Conservation (phyloP, 2,797 vertebrate species). For the Choloepus didactylus region DNA sequence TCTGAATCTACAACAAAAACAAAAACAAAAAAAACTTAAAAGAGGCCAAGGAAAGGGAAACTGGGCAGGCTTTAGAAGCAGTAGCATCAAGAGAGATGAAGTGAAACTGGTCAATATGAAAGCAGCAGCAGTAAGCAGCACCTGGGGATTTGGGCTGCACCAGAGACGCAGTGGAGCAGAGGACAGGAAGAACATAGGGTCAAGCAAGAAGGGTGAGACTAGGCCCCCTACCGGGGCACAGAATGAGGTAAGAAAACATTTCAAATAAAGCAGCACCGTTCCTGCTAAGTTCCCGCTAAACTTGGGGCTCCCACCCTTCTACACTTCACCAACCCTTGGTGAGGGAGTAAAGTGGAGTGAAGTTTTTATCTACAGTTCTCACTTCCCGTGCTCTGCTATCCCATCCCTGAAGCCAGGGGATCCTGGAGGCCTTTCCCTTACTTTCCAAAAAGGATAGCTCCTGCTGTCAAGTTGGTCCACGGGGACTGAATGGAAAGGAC, state of each 20-base stretch:
- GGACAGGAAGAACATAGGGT: slow-evolving; percentile 50
- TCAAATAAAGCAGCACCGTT: slow-evolving; percentile 86
- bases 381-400: background rate
- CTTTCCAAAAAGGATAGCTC: slow-evolving; percentile 40
- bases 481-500: slow-evolving; percentile 10
- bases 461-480: background rate
- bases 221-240: slow-evolving; percentile 71
- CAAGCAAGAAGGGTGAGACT: slow-evolving; percentile 74
- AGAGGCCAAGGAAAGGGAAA: slow-evolving; percentile 37
- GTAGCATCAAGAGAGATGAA: slow-evolving; percentile 65
- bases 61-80: slow-evolving; percentile 57
- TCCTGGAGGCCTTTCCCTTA: slow-evolving; percentile 25
- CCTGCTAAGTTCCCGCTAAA: slow-evolving; percentile 69
- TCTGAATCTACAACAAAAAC: slow-evolving; percentile 1
- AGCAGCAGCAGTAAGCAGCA: slow-evolving; percentile 74
- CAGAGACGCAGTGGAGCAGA: slow-evolving; percentile 69
- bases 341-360: slow-evolving; percentile 34
- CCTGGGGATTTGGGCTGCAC: slow-evolving; percentile 72
- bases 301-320: slow-evolving; percentile 57
- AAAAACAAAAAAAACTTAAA: background rate
- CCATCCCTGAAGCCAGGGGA: slow-evolving; percentile 35
- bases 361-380: slow-evolving; percentile 63
- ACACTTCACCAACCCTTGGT: slow-evolving; percentile 1
- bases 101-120: slow-evolving; percentile 20
- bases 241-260: slow-evolving; percentile 86